These are phyloP conservation scores for Drosophila chauvacae DNA, from an alignment of 1,140 invertebrate species.

Conservation along the genomic window DNA sequence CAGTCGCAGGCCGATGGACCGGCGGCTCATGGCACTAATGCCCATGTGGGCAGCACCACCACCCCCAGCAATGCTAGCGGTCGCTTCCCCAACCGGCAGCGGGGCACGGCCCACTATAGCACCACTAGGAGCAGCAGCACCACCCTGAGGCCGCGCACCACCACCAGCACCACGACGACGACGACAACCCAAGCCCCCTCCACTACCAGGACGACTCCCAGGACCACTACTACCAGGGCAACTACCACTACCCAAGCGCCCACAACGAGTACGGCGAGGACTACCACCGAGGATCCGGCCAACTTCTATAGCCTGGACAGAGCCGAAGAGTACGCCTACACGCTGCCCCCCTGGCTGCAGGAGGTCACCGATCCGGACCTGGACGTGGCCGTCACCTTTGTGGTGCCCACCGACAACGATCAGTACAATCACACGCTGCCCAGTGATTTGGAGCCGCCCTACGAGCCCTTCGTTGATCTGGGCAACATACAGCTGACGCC, in stretches of 20 bases:
- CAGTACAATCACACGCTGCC: constrained; percentile 74
- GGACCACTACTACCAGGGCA: constrained; percentile 34
- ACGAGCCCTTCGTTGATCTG: constrained; percentile 74
- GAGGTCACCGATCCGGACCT: constrained; percentile 80
- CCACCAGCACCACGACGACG: constrained; percentile 24
- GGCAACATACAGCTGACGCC: constrained; percentile 71
- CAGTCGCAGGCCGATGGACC: constrained; percentile 30
- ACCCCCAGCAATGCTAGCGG: constrained; percentile 42
- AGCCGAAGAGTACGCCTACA: constrained; percentile 70
- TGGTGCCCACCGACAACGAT: constrained; percentile 71
- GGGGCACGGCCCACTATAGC: constrained; percentile 68
- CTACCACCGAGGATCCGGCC: constrained; percentile 59
- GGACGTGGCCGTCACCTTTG: constrained; percentile 79
- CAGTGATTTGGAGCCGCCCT: constrained; percentile 70
- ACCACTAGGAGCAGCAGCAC: constrained; percentile 57
- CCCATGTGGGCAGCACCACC: constrained; percentile 65
- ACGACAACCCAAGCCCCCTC: constrained; percentile 19
- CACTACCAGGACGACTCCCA: constrained; percentile 26
- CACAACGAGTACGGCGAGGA: constrained; percentile 36
- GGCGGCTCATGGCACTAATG: constrained; percentile 66
- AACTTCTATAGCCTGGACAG: constrained; percentile 55
- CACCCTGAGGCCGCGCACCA: constrained; percentile 12
- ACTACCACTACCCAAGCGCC: constrained; percentile 37
- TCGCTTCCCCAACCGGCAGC: constrained; percentile 57
- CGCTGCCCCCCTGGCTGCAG: constrained; percentile 72